Evolutionary conservation across 1,140 invertebrate genomes (phyloP), one percentile per base, ranked within the genome.

Genomic region (Helicoverpa armigera): DNA sequence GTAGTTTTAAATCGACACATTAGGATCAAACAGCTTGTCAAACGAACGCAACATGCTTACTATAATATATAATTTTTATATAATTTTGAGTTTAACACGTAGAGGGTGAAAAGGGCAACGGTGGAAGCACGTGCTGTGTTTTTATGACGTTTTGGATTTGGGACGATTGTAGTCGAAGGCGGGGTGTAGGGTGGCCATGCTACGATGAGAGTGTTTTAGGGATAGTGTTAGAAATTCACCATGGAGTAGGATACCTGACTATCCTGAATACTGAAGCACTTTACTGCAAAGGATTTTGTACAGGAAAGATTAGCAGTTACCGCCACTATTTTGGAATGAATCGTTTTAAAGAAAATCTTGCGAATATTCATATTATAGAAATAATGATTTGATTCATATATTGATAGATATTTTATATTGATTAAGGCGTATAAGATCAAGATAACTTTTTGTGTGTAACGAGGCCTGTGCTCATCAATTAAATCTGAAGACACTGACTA

Each of bases 1-100:
- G 53, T 73, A 35, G 43, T 14, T 73, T 48, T 72, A 54, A 72
- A 72, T 72, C 50, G 69, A 53, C 48, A 54, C 50, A 72, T 72
- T 72, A 72, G 69, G 48, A 72, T 72, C 18, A 76, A 10, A 76
- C 16, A 14, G 60, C 48, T 61, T 76, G 73, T 63, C 58, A 51
- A 76, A 76, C 29, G 58, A 51, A 76, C 73, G 43, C 35, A 69
- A 69, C 56, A 76, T 72, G 50, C 16, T n/a, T n/a, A n/a, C n/a
- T n/a, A n/a, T n/a, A n/a, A n/a, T n/a, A n/a, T n/a, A n/a, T n/a
- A n/a, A n/a, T n/a, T n/a, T n/a, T n/a, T n/a, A n/a, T n/a, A n/a
- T n/a, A n/a, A 75, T 63, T 75, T 74, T 61, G 16, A 18, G 35
- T 58, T 35, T 56, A 35, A 73, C 48, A 48, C 53, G 70, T 58